phyloP scores from a whole-genome alignment of 1,140 invertebrate species.

The Acyrthosiphon pisum region DNA sequence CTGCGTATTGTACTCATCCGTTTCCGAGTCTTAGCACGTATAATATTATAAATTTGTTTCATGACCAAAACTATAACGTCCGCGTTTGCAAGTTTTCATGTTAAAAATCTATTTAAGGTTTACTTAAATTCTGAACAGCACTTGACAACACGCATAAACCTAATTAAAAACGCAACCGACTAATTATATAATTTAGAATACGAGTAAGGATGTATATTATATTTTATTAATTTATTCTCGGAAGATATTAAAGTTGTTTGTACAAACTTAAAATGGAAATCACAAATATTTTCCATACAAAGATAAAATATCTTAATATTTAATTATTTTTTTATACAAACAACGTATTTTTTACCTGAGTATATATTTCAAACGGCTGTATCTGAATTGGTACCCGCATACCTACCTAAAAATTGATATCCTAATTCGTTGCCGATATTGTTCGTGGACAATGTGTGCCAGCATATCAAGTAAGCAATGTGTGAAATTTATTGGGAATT shows the following conservation, averaged over 20 bases:
- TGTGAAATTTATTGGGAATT: no score
- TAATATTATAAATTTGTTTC: slow-evolving; percentile 13
- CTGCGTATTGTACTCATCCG: neutral
- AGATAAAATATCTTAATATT: neutral
- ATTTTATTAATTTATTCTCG: neutral
- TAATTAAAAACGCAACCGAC: neutral
- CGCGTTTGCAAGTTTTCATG: neutral
- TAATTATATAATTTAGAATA: neutral
- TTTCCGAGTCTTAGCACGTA: neutral
- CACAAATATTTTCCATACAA: neutral
- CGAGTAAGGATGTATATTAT: neutral
- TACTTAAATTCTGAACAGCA: neutral
- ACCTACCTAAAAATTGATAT: no score
- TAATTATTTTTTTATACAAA: neutral
- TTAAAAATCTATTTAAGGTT: slow-evolving; percentile 18
- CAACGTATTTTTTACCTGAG: neutral
- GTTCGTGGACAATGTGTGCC: no score
- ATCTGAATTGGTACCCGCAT: no score
- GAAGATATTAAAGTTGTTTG: neutral
- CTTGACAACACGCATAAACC: neutral
- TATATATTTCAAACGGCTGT: neutral
- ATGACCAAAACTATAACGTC: neutral
- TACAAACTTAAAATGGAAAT: neutral
- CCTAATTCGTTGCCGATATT: no score
- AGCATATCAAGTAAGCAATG: no score